These are phyloP conservation scores for Distichodus sexfasciatus DNA, from an alignment of 2,797 vertebrate genomes.

Conservation along the genomic window DNA sequence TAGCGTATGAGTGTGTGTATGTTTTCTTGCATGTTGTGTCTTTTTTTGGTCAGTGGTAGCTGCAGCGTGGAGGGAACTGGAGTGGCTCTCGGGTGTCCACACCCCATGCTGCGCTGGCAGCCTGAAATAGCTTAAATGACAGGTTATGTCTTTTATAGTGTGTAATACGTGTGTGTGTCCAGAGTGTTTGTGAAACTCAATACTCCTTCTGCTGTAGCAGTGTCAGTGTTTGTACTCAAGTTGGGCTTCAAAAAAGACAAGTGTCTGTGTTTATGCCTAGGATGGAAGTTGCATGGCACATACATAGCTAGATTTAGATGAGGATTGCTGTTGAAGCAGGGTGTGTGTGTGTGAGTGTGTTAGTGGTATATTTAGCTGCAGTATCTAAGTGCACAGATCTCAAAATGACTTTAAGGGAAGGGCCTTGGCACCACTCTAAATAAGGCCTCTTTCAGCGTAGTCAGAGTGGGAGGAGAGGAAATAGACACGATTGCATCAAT, in stretches of 20 bases:
- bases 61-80: conserved; percentile 25
- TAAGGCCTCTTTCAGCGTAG: background rate
- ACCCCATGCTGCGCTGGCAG: conserved; percentile 4
- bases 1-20: background rate
- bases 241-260: background rate
- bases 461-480: background rate
- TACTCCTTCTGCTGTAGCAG: background rate
- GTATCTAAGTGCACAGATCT: conserved; percentile 10
- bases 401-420: conserved; percentile 2
- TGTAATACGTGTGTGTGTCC: background rate
- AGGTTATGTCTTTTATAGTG: conserved; percentile 8
- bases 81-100: conserved; percentile 27
- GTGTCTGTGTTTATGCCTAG: background rate
- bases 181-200: background rate
- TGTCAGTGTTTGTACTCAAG: background rate
- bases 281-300: background rate
- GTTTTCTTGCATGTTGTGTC: conserved; percentile 2
- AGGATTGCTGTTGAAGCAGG: background rate
- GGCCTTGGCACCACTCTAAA: background rate
- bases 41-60: conserved; percentile 29
- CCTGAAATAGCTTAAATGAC: conserved; percentile 43
- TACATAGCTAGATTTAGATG: background rate
- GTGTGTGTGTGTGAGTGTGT: background rate
- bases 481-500: too few relatives aligned
- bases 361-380: conserved; percentile 20